phyloP scores from a whole-genome alignment of 2,888 invertebrate species.

The Apamea epomidion region DNA sequence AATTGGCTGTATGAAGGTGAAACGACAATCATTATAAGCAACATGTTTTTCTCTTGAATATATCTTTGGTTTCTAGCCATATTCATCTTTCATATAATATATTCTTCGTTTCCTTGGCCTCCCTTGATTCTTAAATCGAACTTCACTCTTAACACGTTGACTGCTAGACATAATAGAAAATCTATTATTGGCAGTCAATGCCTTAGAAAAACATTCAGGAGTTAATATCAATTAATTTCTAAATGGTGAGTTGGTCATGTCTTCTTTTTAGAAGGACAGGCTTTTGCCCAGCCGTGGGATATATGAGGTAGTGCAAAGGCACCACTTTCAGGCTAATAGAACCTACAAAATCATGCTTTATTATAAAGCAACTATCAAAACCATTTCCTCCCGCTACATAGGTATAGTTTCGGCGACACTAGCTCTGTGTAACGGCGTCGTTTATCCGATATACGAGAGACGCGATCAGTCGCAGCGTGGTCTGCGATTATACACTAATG shows the following conservation, averaged over 20 bases:
- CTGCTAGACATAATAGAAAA: too few species aligned
- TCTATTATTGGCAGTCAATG: too few species aligned
- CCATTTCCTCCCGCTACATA: conserved; percentile 10
- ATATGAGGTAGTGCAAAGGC: too few species aligned
- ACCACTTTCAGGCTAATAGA: not conserved
- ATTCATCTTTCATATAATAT: not conserved
- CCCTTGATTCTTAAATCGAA: too few species aligned
- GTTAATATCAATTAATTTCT: too few species aligned
- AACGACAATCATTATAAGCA: not conserved
- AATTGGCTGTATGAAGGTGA: not conserved
- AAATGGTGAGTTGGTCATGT: too few species aligned
- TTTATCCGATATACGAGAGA: conserved; percentile 82
- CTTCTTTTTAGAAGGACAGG: too few species aligned
- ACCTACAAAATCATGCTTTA: not conserved
- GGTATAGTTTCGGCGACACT: conserved; percentile 79
- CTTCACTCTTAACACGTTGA: too few species aligned
- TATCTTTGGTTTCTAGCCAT: not conserved
- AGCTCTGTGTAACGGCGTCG: conserved; percentile 83
- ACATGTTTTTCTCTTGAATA: not conserved
- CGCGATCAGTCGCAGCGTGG: conserved; percentile 79
- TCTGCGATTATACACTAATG: conserved; percentile 81
- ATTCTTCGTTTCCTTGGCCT: not conserved
- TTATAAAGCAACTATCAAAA: conserved; percentile 72
- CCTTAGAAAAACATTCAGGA: too few species aligned
- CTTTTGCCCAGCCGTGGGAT: too few species aligned